These are phyloP conservation scores for Pogoniulus pusillus DNA, from an alignment of 2,797 vertebrate species.

Conservation along the genomic window DNA sequence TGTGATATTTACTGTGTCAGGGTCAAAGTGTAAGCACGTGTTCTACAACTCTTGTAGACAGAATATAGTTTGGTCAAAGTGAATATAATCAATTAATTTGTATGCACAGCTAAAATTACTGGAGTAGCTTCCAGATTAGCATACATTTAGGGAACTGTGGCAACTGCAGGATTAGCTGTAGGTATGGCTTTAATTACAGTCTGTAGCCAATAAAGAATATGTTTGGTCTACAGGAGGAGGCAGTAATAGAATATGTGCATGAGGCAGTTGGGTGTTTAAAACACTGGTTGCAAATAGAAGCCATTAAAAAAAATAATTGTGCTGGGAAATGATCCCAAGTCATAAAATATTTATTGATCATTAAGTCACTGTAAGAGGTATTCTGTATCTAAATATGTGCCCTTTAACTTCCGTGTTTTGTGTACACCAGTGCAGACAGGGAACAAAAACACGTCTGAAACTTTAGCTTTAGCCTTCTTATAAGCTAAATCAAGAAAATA, in stretches of 20 bases:
- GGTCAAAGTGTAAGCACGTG: background rate
- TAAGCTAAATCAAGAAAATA: too few species aligned
- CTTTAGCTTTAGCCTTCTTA: too few species aligned
- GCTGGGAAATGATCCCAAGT: conserved; percentile 5
- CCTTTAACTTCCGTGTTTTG: background rate
- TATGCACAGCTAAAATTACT: background rate
- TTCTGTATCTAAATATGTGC: background rate
- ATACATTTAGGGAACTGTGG: background rate
- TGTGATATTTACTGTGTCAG: rapidly evolving
- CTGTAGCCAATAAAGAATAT: background rate
- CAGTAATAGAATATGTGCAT: background rate
- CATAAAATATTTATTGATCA: conserved; percentile 47
- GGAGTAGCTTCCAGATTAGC: background rate
- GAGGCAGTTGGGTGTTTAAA: conserved; percentile 36
- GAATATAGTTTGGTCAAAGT: background rate
- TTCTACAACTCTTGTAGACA: background rate
- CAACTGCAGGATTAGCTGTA: conserved; percentile 29
- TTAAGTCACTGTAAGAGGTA: background rate
- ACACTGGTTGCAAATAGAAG: conserved; percentile 24
- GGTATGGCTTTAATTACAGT: conserved; percentile 19
- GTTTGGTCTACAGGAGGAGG: background rate
- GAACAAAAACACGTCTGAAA: too few species aligned
- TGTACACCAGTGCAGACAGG: background rate
- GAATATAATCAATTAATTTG: conserved; percentile 10
- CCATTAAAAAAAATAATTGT: conserved; percentile 13